A percentile compares a stretch with the other conserved stretches of the same genome.
phyloP scores from a whole-genome alignment of 2,113 vertebrate species.

The Nycticebus coucang region DNA sequence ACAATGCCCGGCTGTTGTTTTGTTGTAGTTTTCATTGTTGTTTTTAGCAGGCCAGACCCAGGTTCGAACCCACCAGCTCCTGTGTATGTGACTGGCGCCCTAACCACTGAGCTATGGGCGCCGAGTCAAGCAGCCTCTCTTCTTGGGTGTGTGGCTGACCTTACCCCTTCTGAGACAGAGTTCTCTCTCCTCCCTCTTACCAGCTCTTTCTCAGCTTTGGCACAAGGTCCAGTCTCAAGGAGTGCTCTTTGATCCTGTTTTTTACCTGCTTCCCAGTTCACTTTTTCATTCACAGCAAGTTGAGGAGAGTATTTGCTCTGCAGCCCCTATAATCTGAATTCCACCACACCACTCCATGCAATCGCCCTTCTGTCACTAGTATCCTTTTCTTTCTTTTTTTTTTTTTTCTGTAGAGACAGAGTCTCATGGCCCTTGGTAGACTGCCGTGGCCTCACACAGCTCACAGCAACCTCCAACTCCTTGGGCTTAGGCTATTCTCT shows the following conservation, averaged over 20 bases:
- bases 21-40: too few relatives aligned
- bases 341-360: background rate
- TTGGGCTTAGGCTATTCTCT: too few relatives aligned
- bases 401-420: too few relatives aligned
- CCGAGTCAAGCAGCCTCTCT: background rate
- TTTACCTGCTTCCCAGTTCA: background rate
- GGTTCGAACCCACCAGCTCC: too few relatives aligned
- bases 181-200: background rate
- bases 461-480: too few relatives aligned
- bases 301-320: background rate
- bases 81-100: too few relatives aligned
- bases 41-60: too few relatives aligned
- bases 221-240: background rate
- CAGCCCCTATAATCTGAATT: background rate
- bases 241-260: background rate
- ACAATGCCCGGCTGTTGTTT: too few relatives aligned
- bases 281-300: background rate
- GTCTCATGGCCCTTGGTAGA: too few relatives aligned
- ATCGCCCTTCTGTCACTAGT: background rate
- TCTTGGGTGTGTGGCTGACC: background rate
- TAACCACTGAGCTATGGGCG: too few relatives aligned
- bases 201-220: background rate
- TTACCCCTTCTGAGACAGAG: background rate
- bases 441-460: too few relatives aligned
- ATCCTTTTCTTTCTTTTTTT: too few relatives aligned